Evolutionary conservation across 2,888 invertebrate species (phyloP).

Genomic region (Sinelater perroti): DNA sequence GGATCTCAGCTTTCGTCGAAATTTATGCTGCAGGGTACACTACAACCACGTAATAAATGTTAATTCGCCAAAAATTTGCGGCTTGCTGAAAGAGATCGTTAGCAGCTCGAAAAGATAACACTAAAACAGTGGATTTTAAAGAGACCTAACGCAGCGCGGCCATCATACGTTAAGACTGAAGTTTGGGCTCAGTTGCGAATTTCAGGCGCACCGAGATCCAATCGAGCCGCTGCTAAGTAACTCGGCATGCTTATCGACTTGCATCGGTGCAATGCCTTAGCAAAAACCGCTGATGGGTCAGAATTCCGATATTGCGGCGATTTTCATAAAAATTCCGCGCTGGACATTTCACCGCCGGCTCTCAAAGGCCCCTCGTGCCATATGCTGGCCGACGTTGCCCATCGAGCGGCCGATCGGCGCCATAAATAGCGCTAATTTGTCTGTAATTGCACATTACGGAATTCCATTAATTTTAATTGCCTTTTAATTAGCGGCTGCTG

Average conservation of each 20-base stretch:
- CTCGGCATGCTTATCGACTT: no score
- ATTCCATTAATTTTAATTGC: slow-evolving; percentile 9
- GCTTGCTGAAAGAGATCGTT: slow-evolving; percentile 9
- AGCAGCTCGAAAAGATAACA: slow-evolving; percentile 8
- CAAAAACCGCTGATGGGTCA: no score
- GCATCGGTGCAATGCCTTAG: no score
- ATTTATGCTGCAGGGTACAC: no score
- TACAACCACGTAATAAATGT: slow-evolving; percentile 16
- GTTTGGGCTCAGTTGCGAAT: background rate
- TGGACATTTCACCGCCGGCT: background rate
- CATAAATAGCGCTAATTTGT: background rate
- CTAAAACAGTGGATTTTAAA: slow-evolving; percentile 17
- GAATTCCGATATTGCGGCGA: no score
- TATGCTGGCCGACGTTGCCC: background rate
- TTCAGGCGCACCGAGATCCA: background rate
- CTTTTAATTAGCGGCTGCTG: slow-evolving; percentile 2
- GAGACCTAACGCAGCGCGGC: slow-evolving; percentile 4
- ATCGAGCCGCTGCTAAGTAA: no score
- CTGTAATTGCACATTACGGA: slow-evolving; percentile 4
- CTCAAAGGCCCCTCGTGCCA: background rate
- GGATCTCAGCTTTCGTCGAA: no score
- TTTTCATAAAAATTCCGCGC: background rate
- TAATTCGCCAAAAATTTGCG: slow-evolving; percentile 17
- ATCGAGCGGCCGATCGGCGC: background rate
- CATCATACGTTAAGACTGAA: no score